Conservation (phyloP, 1,140 invertebrate genomes). For the Globodera rostochiensis region DNA sequence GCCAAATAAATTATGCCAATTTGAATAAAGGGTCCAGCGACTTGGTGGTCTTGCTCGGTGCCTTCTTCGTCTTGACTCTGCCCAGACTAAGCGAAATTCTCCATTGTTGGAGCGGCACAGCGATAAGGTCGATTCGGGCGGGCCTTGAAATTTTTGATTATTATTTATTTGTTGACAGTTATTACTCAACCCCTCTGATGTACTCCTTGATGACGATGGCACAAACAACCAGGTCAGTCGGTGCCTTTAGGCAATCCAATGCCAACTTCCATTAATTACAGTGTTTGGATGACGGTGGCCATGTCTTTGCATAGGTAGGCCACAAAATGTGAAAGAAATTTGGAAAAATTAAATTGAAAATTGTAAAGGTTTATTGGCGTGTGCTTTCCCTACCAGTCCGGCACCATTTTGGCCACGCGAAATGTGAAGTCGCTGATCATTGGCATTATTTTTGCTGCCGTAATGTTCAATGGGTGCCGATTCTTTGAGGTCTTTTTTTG, state of each 20-base stretch:
- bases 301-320: slow-evolving; percentile 29
- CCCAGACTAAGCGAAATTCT: slow-evolving; percentile 53
- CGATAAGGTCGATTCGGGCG: slow-evolving; percentile 38
- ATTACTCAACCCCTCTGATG: slow-evolving; percentile 37
- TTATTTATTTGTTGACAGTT: slow-evolving; percentile 28
- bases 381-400: slow-evolving; percentile 52
- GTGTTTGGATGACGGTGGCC: slow-evolving; percentile 58
- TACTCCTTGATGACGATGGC: slow-evolving; percentile 58
- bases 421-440: slow-evolving; percentile 46
- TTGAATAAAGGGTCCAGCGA: slow-evolving; percentile 36
- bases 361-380: slow-evolving; percentile 54
- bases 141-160: background rate
- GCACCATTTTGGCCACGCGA: slow-evolving; percentile 29
- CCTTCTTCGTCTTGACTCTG: slow-evolving; percentile 56
- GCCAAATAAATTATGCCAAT: slow-evolving; percentile 3
- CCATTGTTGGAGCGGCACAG: slow-evolving; percentile 41
- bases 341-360: background rate
- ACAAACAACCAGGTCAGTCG: slow-evolving; percentile 47
- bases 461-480: slow-evolving; percentile 50
- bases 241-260: slow-evolving; percentile 6
- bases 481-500: slow-evolving; percentile 50
- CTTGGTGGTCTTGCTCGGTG: slow-evolving; percentile 49
- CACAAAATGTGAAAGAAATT: background rate
- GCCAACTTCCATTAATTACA: background rate
- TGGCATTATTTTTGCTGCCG: slow-evolving; percentile 38